Conservation (phyloP, 2,797 vertebrate species). For the Sebastes flavidus region DNA sequence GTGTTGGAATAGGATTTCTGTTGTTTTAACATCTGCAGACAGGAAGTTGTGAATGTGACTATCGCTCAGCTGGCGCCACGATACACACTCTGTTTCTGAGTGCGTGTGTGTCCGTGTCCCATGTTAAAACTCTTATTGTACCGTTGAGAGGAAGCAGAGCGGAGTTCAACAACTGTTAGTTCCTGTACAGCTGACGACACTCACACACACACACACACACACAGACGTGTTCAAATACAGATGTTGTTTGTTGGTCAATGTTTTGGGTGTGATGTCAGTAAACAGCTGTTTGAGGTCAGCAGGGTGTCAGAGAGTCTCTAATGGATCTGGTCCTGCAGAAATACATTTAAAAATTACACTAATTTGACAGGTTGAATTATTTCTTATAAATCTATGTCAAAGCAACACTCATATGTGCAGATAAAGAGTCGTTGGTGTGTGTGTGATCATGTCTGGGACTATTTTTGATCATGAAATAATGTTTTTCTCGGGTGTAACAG, state of each 20-base stretch:
- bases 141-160: constrained; percentile 39
- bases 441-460: background rate
- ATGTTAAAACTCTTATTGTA: constrained; percentile 60
- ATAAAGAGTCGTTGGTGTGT: background rate
- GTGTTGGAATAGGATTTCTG: background rate
- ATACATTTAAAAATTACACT: background rate
- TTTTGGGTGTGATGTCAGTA: background rate
- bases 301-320: background rate
- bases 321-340: background rate
- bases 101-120: constrained; percentile 12
- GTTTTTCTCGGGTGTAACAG: no score
- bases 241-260: background rate
- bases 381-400: background rate
- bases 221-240: background rate
- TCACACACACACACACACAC: constrained; percentile 13
- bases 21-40: constrained; percentile 50
- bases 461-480: no score
- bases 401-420: background rate
- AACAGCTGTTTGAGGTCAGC: background rate
- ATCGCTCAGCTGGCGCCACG: constrained; percentile 7
- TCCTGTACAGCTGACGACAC: constrained; percentile 61
- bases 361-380: background rate
- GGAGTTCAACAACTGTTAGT: constrained; percentile 45
- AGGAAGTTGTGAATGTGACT: constrained; percentile 44
- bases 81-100: background rate